Base-by-base conservation (phyloP, 1,140 invertebrate species). In the Teleogryllus occipitalis region DNA sequence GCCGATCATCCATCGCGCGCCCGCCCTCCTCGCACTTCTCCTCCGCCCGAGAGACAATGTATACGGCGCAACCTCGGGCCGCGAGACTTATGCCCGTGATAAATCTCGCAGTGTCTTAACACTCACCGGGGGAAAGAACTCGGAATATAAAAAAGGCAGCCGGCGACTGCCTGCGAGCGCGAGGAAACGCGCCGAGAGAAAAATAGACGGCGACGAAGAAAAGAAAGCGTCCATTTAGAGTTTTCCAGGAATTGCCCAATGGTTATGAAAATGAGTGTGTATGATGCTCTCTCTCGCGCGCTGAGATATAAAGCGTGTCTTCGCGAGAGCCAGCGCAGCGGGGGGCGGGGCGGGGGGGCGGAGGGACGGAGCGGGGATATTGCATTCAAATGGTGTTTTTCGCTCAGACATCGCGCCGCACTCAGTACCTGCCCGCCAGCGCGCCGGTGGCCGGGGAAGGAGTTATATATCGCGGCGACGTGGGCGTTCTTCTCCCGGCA, bases 251-350 rank as follows among this genome's bases (percentile, higher is more conserved):
- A 74, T 80, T 80, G 79, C 21, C 54, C 79, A 80, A 80, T 80
- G 79, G 79, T 80, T 80, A 80, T 80, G 79, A 80, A 80, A 80
- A 80, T 80, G 75, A 80, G 79, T 80, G 79, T 80, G 65, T 77
- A 77, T 77, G 76, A 77, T 48, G 76, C 76, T 49, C 47, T 77
- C 21, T 77, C 76, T 14, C 22, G 76, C 21, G 75, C 48, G 76
- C 18, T 14, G 54, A 65, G 54, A 65, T 65, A 7, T 10, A 65
- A 65, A 65, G 54, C 54, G 54, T 65, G 54, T 65, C 54, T 18
- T 65, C 54, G 2, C 54, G 10, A 10, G 10, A 10, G 10, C 18
- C 54, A 65, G 54, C 10, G 54, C 2, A 7, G 54, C 18, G 54
- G 54, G 54, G 54, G 49, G 15, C 8, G 49, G 49, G 49, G 15